These are phyloP conservation scores for Sylvilagus bachmani DNA, from an alignment of 2,113 vertebrate genomes.

Conservation along the genomic window DNA sequence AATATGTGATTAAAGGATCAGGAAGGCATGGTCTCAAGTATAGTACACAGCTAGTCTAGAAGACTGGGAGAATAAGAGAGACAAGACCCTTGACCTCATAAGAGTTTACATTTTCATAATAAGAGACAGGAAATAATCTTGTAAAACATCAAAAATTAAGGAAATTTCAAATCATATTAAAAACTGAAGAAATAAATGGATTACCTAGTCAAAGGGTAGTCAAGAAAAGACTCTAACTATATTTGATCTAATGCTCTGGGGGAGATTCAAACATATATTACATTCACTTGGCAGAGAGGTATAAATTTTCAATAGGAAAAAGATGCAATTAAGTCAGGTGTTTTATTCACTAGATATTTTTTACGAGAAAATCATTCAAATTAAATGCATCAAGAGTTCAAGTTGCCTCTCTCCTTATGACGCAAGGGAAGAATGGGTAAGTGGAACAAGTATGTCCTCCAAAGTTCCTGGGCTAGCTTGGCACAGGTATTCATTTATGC, in stretches of 20 bases:
- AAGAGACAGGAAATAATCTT: neutral
- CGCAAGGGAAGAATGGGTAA: neutral
- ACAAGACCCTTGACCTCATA: neutral
- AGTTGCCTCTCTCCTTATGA: neutral
- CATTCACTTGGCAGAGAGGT: neutral
- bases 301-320: constrained; percentile 58
- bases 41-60: neutral
- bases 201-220: neutral
- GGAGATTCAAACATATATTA: constrained; percentile 8
- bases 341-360: constrained; percentile 36
- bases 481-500: neutral
- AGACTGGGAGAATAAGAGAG: neutral
- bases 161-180: neutral
- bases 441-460: neutral
- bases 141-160: neutral
- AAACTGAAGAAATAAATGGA: neutral
- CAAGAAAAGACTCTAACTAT: neutral
- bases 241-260: constrained; percentile 27
- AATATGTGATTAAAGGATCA: neutral
- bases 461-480: neutral
- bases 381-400: neutral
- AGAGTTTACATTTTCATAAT: constrained; percentile 29
- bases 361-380: constrained; percentile 26
- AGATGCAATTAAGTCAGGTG: constrained; percentile 37
- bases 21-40: neutral